Conservation (phyloP, 2,113 vertebrate species). For the Clarias batrachus region DNA sequence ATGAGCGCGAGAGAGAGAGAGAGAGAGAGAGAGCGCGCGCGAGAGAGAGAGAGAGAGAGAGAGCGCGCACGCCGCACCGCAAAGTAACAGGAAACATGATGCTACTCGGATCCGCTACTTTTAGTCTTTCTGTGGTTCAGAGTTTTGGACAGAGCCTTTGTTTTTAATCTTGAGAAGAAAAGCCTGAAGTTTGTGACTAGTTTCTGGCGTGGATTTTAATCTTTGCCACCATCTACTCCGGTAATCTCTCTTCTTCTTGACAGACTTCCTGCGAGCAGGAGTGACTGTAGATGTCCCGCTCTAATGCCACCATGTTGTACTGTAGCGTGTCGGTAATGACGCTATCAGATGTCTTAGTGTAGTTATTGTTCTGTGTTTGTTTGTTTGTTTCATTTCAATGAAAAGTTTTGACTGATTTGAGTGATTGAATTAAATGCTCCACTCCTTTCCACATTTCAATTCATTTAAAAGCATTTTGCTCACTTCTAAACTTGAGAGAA, state of each 20-base stretch:
- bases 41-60: not conserved
- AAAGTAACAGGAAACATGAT: not conserved
- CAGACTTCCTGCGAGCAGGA: not conserved
- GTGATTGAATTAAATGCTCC: not conserved
- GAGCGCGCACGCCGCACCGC: too few relatives aligned
- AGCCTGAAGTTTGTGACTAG: not conserved
- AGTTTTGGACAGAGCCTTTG: not conserved
- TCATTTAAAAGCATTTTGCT: not conserved
- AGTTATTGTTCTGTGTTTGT: too few relatives aligned
- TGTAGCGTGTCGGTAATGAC: not conserved
- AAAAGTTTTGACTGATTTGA: not conserved
- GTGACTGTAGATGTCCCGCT: not conserved
- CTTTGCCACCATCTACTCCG: not conserved
- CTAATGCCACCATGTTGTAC: not conserved
- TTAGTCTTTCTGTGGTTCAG: not conserved
- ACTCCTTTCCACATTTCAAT: not conserved
- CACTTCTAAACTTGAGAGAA: not conserved
- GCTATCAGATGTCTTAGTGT: not conserved
- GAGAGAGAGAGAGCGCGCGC: not conserved
- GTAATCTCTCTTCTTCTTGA: not conserved
- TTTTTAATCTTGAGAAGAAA: not conserved
- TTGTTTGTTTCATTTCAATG: not conserved
- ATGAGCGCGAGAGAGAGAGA: not conserved
- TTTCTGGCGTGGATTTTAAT: not conserved
- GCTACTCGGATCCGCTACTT: not conserved